Evolutionary conservation across 2,888 invertebrate genomes (phyloP).

Genomic region (Cephus sareptanus): DNA sequence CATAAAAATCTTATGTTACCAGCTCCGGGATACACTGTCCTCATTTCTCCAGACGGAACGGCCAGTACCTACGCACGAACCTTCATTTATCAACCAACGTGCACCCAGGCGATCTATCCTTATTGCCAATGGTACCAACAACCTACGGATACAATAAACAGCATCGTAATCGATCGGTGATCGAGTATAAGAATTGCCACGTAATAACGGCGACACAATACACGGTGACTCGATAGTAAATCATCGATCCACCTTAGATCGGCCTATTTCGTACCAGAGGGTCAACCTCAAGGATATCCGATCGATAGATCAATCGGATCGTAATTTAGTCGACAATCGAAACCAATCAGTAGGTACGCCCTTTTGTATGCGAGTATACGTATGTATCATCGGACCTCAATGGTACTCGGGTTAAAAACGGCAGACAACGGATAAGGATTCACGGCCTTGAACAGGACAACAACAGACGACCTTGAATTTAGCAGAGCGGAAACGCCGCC

Average conservation of each 20-base stretch:
- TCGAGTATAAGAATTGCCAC: constrained; percentile 58
- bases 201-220: constrained; percentile 48
- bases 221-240: constrained; percentile 20
- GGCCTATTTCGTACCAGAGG: background rate
- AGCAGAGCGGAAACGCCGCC: constrained; percentile 62
- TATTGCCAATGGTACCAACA: background rate
- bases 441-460: constrained; percentile 17
- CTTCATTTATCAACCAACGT: background rate
- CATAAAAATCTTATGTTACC: background rate
- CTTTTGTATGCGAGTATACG: background rate
- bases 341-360: background rate
- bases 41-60: background rate
- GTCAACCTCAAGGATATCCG: background rate
- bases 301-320: background rate
- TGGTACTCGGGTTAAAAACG: background rate
- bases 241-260: background rate
- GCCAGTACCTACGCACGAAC: background rate
- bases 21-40: background rate
- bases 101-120: background rate
- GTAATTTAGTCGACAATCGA: background rate
- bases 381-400: background rate
- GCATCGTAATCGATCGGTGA: background rate
- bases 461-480: constrained; percentile 59
- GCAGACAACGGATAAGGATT: background rate
- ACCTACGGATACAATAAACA: background rate